phyloP scores from a whole-genome alignment of 2,797 vertebrate genomes.

The Merluccius polli region DNA sequence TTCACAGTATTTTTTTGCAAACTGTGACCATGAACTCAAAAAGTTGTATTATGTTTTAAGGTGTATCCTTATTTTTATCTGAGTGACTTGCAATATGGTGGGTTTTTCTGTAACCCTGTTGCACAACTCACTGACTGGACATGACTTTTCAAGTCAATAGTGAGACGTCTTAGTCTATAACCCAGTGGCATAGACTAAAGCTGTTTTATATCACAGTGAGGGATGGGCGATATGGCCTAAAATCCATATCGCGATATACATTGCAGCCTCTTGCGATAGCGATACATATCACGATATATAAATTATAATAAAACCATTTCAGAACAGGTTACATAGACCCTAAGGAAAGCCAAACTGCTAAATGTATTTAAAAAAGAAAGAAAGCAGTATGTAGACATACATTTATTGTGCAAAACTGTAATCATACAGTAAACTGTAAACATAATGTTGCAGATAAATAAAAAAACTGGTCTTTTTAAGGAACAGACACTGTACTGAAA shows the following conservation, averaged over 20 bases:
- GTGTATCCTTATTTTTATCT: background rate
- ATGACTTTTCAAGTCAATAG: background rate
- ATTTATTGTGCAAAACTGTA: too few species aligned
- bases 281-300: too few species aligned
- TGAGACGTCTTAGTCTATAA: background rate
- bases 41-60: background rate
- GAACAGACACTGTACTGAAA: too few species aligned
- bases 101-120: background rate
- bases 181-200: background rate
- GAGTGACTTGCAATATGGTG: background rate
- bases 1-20: background rate
- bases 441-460: too few species aligned
- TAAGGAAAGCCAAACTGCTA: too few species aligned
- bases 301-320: too few species aligned
- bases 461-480: too few species aligned
- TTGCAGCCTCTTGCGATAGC: background rate
- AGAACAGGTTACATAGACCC: too few species aligned
- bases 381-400: too few species aligned
- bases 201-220: background rate
- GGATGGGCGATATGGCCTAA: too few species aligned
- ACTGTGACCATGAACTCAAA: background rate
- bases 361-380: too few species aligned
- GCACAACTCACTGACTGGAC: background rate
- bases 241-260: background rate
- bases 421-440: too few species aligned